Evolutionary conservation across 2,113 vertebrate genomes (phyloP).

Genomic region (Atractosteus spatula): DNA sequence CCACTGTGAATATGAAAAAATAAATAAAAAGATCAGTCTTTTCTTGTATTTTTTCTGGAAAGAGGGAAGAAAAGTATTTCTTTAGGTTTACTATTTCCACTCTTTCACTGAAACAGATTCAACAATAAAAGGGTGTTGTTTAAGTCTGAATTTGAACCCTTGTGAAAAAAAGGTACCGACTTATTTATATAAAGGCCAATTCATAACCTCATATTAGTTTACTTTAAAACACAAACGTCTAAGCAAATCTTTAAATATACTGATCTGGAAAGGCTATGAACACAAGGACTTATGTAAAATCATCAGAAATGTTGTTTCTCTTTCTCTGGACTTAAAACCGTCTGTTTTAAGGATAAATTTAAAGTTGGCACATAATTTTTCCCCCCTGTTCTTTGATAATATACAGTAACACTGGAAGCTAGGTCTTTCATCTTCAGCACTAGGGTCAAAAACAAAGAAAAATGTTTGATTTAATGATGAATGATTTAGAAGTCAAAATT

Average conservation of each 20-base stretch:
- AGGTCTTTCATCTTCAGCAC: constrained; percentile 73
- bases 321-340: constrained; percentile 11
- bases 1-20: no score
- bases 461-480: constrained; percentile 79
- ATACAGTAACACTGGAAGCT: constrained; percentile 73
- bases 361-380: constrained; percentile 76
- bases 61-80: no score
- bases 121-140: no score
- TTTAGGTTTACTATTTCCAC: no score
- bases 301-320: no score
- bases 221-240: constrained; percentile 23
- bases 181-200: constrained; percentile 16
- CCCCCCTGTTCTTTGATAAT: constrained; percentile 69
- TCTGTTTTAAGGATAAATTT: constrained; percentile 48
- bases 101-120: no score
- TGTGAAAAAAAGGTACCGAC: not conserved
- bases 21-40: no score
- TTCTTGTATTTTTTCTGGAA: no score
- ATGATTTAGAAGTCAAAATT: constrained; percentile 73
- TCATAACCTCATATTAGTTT: constrained; percentile 26
- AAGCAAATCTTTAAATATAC: constrained; percentile 17
- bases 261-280: constrained; percentile 24
- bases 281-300: not conserved
- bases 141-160: no score
- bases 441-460: constrained; percentile 79